Evolutionary conservation across 2,797 vertebrate species (phyloP).

Genomic region (Acrossocheilus wenchowensis): DNA sequence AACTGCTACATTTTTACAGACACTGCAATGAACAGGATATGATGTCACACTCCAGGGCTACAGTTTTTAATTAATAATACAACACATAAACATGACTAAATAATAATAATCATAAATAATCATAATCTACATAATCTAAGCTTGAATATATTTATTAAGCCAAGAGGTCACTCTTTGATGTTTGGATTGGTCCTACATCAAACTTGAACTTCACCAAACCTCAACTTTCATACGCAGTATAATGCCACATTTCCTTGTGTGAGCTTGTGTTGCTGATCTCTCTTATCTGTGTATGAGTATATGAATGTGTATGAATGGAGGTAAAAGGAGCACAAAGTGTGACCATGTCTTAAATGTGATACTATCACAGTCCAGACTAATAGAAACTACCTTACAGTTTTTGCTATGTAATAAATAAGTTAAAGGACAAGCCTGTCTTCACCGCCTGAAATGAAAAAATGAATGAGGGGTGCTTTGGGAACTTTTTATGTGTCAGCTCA

Average conservation of each 20-base stretch:
- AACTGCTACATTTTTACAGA: not conserved
- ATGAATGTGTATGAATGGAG: not conserved
- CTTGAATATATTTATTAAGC: not conserved
- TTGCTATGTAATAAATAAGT: constrained; percentile 5
- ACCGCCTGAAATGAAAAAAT: constrained; percentile 12
- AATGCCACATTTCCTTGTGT: not conserved
- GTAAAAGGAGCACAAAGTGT: not conserved
- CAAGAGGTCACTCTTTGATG: not conserved
- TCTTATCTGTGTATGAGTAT: not conserved
- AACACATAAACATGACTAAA: not conserved
- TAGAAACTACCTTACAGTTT: not conserved
- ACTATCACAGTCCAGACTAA: constrained; percentile 1
- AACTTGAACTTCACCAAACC: not conserved
- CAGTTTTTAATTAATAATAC: not conserved
- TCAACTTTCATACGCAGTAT: not conserved
- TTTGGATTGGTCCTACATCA: not conserved
- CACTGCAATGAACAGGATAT: not conserved
- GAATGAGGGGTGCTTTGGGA: not conserved
- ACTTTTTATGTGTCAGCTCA: not conserved
- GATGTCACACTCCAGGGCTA: not conserved
- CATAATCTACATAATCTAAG: not conserved
- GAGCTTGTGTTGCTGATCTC: not conserved
- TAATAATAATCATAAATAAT: not conserved
- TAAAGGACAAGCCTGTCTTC: not conserved
- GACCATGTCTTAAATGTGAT: not conserved